phyloP scores from a whole-genome alignment of 2,888 invertebrate species.

The Acleris literana region DNA sequence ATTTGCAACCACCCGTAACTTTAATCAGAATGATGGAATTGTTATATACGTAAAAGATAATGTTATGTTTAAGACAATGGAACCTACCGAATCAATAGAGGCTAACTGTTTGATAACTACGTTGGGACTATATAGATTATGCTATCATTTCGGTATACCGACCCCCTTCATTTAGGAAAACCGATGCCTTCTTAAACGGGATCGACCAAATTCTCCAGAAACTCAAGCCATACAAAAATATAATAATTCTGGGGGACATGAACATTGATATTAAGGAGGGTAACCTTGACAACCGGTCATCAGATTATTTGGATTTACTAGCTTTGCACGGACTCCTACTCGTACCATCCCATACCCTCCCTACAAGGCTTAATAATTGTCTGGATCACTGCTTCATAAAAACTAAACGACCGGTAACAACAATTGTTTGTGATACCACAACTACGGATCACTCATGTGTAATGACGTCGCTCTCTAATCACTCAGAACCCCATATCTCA shows the following conservation, averaged over 20 bases:
- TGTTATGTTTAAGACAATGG: neutral
- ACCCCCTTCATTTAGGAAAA: too few species aligned
- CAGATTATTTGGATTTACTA: too few species aligned
- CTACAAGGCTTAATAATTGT: too few species aligned
- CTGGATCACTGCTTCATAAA: neutral
- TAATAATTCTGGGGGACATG: too few species aligned
- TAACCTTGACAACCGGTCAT: too few species aligned
- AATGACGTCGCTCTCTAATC: neutral
- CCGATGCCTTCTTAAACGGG: too few species aligned
- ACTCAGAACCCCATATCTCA: neutral
- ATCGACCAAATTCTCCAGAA: too few species aligned
- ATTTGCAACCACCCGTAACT: too few species aligned
- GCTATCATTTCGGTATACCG: slow-evolving; percentile 7
- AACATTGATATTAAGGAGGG: too few species aligned
- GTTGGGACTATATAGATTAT: neutral
- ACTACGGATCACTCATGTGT: slow-evolving; percentile 12
- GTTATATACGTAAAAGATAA: neutral
- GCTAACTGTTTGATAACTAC: slow-evolving; percentile 9
- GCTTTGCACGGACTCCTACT: too few species aligned
- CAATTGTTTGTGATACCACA: slow-evolving; percentile 5
- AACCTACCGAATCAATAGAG: slow-evolving; percentile 10
- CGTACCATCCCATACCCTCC: too few species aligned
- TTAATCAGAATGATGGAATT: neutral
- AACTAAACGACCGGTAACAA: neutral
- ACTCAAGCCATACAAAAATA: too few species aligned